A percentile compares a stretch with the other conserved stretches of the same genome.
Evolutionary conservation across 1,140 invertebrate genomes (phyloP).

Genomic region (Drosophila subobscura): DNA sequence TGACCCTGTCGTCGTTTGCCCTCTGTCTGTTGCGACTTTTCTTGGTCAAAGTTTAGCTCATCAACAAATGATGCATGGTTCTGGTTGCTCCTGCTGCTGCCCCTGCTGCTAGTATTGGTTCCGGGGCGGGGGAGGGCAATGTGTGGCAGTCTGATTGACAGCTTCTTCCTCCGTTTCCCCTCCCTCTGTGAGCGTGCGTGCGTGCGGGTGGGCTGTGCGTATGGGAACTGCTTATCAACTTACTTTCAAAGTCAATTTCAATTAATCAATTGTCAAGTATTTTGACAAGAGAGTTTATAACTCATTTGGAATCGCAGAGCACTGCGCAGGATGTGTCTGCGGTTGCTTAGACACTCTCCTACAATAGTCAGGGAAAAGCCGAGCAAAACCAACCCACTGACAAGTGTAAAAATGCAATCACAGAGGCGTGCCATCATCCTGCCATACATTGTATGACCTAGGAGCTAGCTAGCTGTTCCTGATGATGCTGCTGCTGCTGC

Average conservation of each 20-base stretch:
- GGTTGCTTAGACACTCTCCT: slow-evolving; percentile 9
- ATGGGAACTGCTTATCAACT: slow-evolving; percentile 54
- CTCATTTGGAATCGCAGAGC: slow-evolving; percentile 39
- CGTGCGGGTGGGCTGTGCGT: slow-evolving; percentile 20
- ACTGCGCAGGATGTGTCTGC: slow-evolving; percentile 24
- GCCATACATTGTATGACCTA: slow-evolving; percentile 22
- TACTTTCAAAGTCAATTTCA: slow-evolving; percentile 74
- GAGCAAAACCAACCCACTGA: slow-evolving; percentile 22
- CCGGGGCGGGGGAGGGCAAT: no score
- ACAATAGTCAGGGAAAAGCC: slow-evolving; percentile 50
- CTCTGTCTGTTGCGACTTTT: slow-evolving; percentile 56
- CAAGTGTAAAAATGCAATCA: slow-evolving; percentile 53
- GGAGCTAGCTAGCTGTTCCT: slow-evolving; percentile 6
- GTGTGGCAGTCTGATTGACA: slow-evolving; percentile 29
- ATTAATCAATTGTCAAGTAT: slow-evolving; percentile 80
- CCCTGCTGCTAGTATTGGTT: no score
- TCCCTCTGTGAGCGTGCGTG: slow-evolving; percentile 8
- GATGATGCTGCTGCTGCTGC: slow-evolving; percentile 16
- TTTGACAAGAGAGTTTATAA: slow-evolving; percentile 78
- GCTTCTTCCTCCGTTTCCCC: slow-evolving; percentile 38
- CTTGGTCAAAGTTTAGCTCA: slow-evolving; percentile 66
- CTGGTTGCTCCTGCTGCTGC: not conserved
- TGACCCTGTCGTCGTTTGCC: slow-evolving; percentile 9
- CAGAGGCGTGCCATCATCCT: slow-evolving; percentile 42
- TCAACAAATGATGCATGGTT: slow-evolving; percentile 69